Evolutionary conservation across 2,113 vertebrate genomes (phyloP).

Genomic region (Morone saxatilis): DNA sequence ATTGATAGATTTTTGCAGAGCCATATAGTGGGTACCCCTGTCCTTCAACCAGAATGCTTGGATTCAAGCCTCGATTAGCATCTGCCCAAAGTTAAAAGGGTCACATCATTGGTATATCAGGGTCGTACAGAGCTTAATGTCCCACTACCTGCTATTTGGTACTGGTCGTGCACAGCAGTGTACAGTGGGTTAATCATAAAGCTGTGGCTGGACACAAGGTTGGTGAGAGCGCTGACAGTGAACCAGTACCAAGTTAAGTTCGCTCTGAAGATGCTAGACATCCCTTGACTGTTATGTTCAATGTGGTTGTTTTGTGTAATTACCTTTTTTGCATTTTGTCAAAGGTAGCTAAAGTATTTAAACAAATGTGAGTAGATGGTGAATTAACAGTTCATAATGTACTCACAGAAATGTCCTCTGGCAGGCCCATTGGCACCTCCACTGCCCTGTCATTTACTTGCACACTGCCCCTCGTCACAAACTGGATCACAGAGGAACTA

Average conservation of each 20-base stretch:
- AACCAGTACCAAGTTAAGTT: neutral
- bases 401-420: conserved; percentile 93
- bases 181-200: neutral
- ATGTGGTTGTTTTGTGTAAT: neutral
- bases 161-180: neutral
- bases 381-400: neutral
- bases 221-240: neutral
- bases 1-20: conserved; percentile 17
- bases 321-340: neutral
- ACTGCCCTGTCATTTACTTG: conserved; percentile 87
- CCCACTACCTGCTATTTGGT: neutral
- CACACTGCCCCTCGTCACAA: conserved; percentile 90
- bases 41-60: neutral
- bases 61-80: neutral
- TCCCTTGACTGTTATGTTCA: neutral
- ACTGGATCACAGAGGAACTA: conserved; percentile 96
- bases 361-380: neutral
- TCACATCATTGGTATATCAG: neutral
- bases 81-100: neutral
- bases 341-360: neutral
- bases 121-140: neutral
- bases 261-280: no score
- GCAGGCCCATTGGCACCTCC: conserved; percentile 88
- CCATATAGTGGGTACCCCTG: neutral
- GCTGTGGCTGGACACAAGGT: neutral